A percentile compares a stretch with the other conserved stretches of the same genome.
Evolutionary conservation across 2,797 vertebrate genomes (phyloP).

Genomic region (Periparus ater): DNA sequence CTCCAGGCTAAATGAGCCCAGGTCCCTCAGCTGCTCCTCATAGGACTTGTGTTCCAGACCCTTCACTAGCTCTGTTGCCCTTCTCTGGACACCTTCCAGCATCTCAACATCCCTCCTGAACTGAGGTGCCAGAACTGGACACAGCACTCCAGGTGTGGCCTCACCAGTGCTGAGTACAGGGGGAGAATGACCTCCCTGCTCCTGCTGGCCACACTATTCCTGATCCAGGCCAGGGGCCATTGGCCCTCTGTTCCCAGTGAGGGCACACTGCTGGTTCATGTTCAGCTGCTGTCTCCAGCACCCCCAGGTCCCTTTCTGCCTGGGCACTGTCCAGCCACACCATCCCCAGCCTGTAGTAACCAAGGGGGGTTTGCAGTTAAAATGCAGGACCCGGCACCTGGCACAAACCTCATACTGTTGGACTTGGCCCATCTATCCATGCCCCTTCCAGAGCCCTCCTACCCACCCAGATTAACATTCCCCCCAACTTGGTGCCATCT

Average conservation of each 20-base stretch:
- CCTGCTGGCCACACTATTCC: neutral
- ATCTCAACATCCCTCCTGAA: neutral
- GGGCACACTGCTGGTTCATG: too few relatives aligned
- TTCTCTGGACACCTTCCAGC: neutral
- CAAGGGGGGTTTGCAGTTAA: neutral
- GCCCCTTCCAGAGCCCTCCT: too few relatives aligned
- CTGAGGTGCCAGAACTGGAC: accelerated
- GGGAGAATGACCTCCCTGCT: neutral
- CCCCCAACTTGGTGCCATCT: neutral
- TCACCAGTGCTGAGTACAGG: accelerated
- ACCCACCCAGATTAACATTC: neutral
- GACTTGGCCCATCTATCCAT: neutral
- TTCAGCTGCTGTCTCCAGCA: neutral
- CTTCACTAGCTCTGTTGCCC: neutral
- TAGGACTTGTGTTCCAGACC: neutral
- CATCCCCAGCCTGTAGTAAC: neutral
- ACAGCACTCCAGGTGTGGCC: neutral
- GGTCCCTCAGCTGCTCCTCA: neutral
- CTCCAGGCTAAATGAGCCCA: neutral
- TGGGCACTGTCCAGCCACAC: neutral
- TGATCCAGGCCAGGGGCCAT: neutral
- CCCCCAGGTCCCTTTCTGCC: neutral
- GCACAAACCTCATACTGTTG: neutral
- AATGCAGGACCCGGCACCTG: neutral
- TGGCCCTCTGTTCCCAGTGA: neutral